These are phyloP conservation scores for Stomatorhinus walkeri DNA, from an alignment of 2,797 vertebrate species.

Conservation along the genomic window DNA sequence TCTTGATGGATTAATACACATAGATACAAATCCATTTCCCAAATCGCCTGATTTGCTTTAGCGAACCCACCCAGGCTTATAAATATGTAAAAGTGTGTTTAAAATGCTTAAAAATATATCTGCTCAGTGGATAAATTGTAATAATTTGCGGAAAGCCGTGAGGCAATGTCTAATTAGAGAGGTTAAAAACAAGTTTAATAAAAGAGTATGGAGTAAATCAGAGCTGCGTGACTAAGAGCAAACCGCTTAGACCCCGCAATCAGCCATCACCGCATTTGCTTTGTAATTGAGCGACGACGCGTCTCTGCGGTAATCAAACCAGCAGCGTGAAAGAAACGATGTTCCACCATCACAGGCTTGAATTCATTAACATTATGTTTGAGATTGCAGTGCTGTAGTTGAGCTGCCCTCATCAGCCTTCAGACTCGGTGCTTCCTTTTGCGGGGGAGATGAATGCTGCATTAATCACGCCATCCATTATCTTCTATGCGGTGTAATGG, in stretches of 20 bases:
- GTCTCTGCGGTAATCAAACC: constrained; percentile 1
- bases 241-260: not conserved
- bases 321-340: not conserved
- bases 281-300: not conserved
- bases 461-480: not conserved
- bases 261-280: not conserved
- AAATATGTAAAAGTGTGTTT: not conserved
- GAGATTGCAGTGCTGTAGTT: not conserved
- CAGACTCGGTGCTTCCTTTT: not conserved
- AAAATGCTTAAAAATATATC: not conserved
- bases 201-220: not conserved
- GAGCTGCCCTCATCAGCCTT: not conserved
- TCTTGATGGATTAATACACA: not conserved
- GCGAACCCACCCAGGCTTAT: not conserved
- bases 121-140: constrained; percentile 7
- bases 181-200: constrained; percentile 12
- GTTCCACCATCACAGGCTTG: not conserved
- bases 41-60: not conserved
- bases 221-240: not conserved
- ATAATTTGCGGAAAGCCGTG: not conserved
- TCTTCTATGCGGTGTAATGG: not conserved
- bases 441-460: not conserved
- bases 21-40: constrained; percentile 2
- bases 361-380: constrained; percentile 11
- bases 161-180: constrained; percentile 2